Base-by-base conservation (phyloP, 2,797 vertebrate species). In the Rhynchotus rufescens region DNA sequence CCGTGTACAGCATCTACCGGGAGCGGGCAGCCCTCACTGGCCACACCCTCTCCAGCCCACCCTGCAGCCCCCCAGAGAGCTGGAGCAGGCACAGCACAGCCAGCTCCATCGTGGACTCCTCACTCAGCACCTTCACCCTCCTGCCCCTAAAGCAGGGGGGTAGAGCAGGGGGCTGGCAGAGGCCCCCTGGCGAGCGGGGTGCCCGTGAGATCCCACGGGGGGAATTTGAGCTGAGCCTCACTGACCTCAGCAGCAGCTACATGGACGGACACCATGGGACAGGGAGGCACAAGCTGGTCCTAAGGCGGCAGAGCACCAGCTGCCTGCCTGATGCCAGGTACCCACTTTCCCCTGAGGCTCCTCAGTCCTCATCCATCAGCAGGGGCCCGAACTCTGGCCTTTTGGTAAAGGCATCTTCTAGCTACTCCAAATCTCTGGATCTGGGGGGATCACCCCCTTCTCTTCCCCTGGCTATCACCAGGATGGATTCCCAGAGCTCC, bases 1-100 rank as follows among this genome's bases (percentile, higher is more conserved):
- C 98, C 0, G 98, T 99, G 88, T 99, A 99, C 95, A 99, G 99
- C 97, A 98, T 99, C 96, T 99, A 98, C 95, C 98, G 85, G 81
- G 99, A 99, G 94, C 98, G 91, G 78, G 97, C 97, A 2, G 78
- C 92, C 30, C 80, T 72, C 66, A 78, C 93, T 8, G 94, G 93
- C 66, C 60, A 1, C 80, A 6, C 83, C 19, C 82, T 40, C 52
- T 5, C 69, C 94, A 97, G 95, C 86, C 97, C 97, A 1, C 96
- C 96, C 71, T 82, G 96, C 92, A 97, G 97, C 90, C 96, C 97
- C 0, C 62, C 93, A 0, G 97, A 93, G 81, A 96, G 94, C 90
- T 97, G 97, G 86, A 97, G 86, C 51, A 96, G 42, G 36, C 97
- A 36, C 80, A 98, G 98, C 88, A 97, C 97, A 1, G 90, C 97